Conservation (phyloP, 2,113 vertebrate species). For the Eublepharis macularius region DNA sequence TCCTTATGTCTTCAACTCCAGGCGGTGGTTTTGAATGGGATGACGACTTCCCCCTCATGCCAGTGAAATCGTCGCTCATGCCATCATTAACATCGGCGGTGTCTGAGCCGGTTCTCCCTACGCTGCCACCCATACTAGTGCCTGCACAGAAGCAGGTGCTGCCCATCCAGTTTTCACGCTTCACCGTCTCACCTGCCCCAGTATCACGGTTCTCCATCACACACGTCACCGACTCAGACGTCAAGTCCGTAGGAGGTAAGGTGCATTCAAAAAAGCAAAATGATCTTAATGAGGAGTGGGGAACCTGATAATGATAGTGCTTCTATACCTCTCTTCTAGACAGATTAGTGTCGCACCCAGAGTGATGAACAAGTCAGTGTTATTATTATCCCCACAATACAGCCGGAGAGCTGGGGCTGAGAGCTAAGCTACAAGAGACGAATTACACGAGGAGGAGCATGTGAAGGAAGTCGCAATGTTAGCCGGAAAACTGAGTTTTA, state of each 20-base stretch:
- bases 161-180: conserved; percentile 81
- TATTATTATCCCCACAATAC: too few relatives aligned
- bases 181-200: conserved; percentile 86
- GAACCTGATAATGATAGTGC: too few relatives aligned
- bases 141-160: conserved; percentile 66
- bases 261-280: background rate
- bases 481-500: too few relatives aligned
- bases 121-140: conserved; percentile 40
- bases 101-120: background rate
- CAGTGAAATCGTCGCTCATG: conserved; percentile 74
- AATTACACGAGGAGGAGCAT: too few relatives aligned
- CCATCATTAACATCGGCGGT: conserved; percentile 29
- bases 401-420: too few relatives aligned
- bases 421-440: too few relatives aligned
- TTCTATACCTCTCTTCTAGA: too few relatives aligned
- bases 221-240: conserved; percentile 89
- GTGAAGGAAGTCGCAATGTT: too few relatives aligned
- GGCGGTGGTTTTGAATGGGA: conserved; percentile 79
- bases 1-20: conserved; percentile 43
- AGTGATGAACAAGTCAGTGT: too few relatives aligned
- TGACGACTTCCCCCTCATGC: conserved; percentile 69
- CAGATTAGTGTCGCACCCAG: too few relatives aligned
- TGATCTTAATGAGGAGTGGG: background rate
- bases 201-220: conserved; percentile 95
- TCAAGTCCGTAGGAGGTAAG: conserved; percentile 86